Evolutionary conservation across 1,140 invertebrate species (phyloP), one percentile per base, ranked within the genome.

Genomic region (Euwallacea fornicatus): DNA sequence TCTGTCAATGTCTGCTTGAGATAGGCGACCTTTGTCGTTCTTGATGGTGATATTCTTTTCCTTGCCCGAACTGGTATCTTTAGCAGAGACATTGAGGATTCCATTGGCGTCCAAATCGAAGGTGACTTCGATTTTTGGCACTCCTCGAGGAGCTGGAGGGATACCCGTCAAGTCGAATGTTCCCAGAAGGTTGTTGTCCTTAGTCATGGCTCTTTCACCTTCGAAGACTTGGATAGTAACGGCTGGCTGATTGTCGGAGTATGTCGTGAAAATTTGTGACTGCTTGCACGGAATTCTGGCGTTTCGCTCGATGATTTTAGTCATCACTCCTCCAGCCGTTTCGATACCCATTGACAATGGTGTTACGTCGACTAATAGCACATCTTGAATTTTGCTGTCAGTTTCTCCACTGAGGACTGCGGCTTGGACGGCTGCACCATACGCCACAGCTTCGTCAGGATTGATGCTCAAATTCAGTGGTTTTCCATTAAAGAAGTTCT

Each of bases 81-180:
- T 81, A 0, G 85, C 85, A 0, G 86, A 86, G 7, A 90, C 88
- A 64, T 87, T 88, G 50, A 92, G 81, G 43, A 95, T 91, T 1
- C 21, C 91, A 78, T 93, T 92, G 8, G 90, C 90, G 73, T 93
- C 91, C 54, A 93, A 82, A 78, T 93, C 90, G 74, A 93, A 93
- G 0, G 89, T 89, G 2, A 91, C 88, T 81, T 94, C 92, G 78
- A 97, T 42, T 77, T 94, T 88, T 0, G 90, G 85, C 0, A 86
- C 82, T 21, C 85, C 85, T 13, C 84, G 79, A 0, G 85, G 85
- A 7, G 85, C 85, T 3, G 85, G 84, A 15, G 83, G 81, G 42
- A 85, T 84, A 11, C 83, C 83, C 89, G 86, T 87, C 47, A 95
- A 81, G 75, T 92, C 87, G 77, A 94, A 93, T 65, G 85, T 91